Conservation (phyloP, 2,888 invertebrate genomes). For the Synergus japonicus region DNA sequence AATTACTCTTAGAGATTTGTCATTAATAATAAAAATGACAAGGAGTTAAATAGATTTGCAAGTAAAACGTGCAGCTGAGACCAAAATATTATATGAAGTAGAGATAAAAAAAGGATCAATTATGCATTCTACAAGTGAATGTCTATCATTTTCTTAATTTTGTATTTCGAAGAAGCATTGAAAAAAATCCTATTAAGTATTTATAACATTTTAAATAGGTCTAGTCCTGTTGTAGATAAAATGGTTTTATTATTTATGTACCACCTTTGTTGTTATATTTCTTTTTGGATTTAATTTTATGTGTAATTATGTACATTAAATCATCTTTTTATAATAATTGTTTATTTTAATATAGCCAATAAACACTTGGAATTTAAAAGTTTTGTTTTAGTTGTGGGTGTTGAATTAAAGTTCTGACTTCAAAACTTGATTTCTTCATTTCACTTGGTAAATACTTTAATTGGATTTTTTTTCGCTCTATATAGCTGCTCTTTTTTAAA, state of each 20-base stretch:
- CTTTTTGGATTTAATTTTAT: slow-evolving; percentile 28
- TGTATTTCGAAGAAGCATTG: neutral
- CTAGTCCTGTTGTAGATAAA: slow-evolving; percentile 19
- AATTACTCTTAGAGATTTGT: slow-evolving; percentile 18
- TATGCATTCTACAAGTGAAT: neutral
- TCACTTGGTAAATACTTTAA: too few relatives aligned
- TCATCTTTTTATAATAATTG: slow-evolving; percentile 19
- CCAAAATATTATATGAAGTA: slow-evolving; percentile 28
- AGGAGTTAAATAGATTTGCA: slow-evolving; percentile 19
- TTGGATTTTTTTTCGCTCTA: too few relatives aligned
- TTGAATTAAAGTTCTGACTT: too few relatives aligned
- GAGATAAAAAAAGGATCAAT: slow-evolving; percentile 18
- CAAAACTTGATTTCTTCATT: too few relatives aligned
- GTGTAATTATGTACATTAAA: slow-evolving; percentile 39
- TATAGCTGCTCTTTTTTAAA: too few relatives aligned
- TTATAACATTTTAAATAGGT: slow-evolving; percentile 7
- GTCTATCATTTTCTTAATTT: slow-evolving; percentile 17
- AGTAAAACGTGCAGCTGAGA: slow-evolving; percentile 22
- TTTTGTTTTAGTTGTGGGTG: too few relatives aligned
- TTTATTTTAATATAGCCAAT: slow-evolving; percentile 19
- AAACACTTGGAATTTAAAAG: neutral
- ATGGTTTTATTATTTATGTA: slow-evolving; percentile 33
- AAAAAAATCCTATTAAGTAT: neutral
- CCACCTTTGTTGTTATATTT: slow-evolving; percentile 19
- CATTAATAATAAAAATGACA: neutral